These are phyloP conservation scores for Isurus oxyrinchus DNA, from an alignment of 2,113 vertebrate species.

Conservation along the genomic window DNA sequence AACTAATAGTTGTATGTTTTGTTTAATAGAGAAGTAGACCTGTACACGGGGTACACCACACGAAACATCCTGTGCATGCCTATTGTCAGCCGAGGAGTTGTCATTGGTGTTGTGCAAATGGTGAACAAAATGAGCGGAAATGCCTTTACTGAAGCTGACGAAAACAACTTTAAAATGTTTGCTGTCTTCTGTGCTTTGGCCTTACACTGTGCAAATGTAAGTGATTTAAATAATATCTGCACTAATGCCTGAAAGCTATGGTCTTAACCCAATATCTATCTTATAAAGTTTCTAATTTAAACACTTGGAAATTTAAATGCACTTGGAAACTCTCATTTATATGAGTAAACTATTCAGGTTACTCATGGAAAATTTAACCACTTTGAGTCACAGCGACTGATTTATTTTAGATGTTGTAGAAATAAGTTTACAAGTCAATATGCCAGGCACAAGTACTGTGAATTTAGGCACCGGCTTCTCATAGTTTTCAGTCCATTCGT, in stretches of 20 bases:
- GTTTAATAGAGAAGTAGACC: conserved; percentile 80
- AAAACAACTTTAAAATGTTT: conserved; percentile 99
- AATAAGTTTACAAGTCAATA: background rate
- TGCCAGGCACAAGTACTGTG: background rate
- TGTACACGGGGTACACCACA: conserved; percentile 97
- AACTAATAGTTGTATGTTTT: background rate
- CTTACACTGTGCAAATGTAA: conserved; percentile 99
- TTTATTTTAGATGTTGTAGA: background rate
- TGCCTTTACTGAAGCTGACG: conserved; percentile 98
- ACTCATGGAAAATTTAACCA: background rate
- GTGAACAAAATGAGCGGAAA: conserved; percentile 96
- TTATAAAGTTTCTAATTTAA: background rate
- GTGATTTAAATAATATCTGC: conserved; percentile 45
- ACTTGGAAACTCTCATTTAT: background rate
- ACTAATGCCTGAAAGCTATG: background rate
- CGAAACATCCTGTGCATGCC: conserved; percentile 98
- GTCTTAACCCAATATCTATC: background rate
- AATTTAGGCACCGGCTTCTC: background rate
- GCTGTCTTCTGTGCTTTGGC: conserved; percentile 97
- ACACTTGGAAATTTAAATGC: too few species aligned
- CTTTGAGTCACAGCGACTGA: background rate
- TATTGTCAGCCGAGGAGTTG: conserved; percentile 89
- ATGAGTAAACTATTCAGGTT: background rate
- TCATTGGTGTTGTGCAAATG: conserved; percentile 98
- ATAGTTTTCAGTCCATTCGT: background rate